phyloP scores from a whole-genome alignment of 1,140 invertebrate genomes.

The Chelonus insularis region DNA sequence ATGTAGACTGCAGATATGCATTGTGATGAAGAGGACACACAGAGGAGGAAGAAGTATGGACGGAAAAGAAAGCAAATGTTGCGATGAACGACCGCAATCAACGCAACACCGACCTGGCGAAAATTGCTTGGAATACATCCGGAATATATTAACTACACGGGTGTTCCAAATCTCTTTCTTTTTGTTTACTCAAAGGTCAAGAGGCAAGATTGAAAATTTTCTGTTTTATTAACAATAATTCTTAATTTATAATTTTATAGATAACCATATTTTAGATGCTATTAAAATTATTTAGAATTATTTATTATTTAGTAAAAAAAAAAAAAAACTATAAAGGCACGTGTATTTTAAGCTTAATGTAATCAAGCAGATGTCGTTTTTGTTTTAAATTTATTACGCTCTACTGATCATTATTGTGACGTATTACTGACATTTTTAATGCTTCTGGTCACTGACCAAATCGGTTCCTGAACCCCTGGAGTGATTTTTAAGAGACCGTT shows the following conservation, averaged over 20 bases:
- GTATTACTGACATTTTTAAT: slow-evolving; percentile 34
- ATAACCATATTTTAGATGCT: no score
- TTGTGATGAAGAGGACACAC: slow-evolving; percentile 22
- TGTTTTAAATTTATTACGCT: slow-evolving; percentile 7
- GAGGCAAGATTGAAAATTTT: slow-evolving; percentile 23
- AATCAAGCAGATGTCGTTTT: slow-evolving; percentile 8
- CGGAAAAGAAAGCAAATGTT: slow-evolving; percentile 37
- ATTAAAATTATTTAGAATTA: no score
- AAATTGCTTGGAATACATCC: slow-evolving; percentile 49
- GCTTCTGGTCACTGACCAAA: slow-evolving; percentile 10
- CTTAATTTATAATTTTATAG: no score
- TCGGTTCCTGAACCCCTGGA: slow-evolving; percentile 15
- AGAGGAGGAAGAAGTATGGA: slow-evolving; percentile 15
- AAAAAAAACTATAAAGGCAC: no score
- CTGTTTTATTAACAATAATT: no score
- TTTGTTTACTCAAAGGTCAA: slow-evolving; percentile 31
- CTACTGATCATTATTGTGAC: slow-evolving; percentile 41
- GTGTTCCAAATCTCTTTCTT: slow-evolving; percentile 34
- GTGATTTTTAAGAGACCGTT: background rate
- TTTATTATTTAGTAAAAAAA: no score
- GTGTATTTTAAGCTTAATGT: no score
- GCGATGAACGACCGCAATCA: slow-evolving; percentile 55
- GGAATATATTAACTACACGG: slow-evolving; percentile 52
- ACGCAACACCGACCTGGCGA: slow-evolving; percentile 49
- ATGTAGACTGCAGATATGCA: slow-evolving; percentile 8